phyloP scores from a whole-genome alignment of 2,888 invertebrate genomes.

The Sussaba pulchella region DNA sequence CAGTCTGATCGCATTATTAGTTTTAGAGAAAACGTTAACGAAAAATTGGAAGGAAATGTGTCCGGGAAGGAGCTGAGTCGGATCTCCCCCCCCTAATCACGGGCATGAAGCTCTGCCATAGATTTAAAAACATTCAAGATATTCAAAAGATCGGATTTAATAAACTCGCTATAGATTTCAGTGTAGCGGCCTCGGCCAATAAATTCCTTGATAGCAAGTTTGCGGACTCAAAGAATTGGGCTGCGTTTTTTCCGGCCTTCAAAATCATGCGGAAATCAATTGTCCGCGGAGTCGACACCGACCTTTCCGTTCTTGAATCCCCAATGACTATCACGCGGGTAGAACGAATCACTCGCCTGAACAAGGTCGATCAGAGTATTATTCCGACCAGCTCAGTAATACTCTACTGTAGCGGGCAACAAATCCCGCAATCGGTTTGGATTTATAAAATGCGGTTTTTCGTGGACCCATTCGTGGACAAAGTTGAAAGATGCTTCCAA shows the following conservation, averaged over 20 bases:
- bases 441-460: constrained; percentile 7
- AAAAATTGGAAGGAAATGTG: too few species aligned
- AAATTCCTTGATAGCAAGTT: constrained; percentile 11
- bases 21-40: too few species aligned
- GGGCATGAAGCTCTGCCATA: too few species aligned
- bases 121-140: too few species aligned
- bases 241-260: neutral
- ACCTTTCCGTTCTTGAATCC: neutral
- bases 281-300: neutral
- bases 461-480: neutral
- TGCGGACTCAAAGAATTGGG: neutral
- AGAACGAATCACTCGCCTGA: neutral
- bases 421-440: neutral
- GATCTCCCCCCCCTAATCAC: too few species aligned
- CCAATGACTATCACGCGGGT: neutral
- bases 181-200: neutral
- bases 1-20: too few species aligned
- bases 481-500: constrained; percentile 3
- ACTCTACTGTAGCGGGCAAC: constrained; percentile 10
- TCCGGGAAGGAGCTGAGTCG: too few species aligned
- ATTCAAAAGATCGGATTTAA: too few species aligned
- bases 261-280: constrained; percentile 16
- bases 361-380: neutral
- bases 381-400: neutral
- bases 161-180: too few species aligned